Base-by-base conservation (phyloP, 2,113 vertebrate genomes). In the Donacobius atricapilla region DNA sequence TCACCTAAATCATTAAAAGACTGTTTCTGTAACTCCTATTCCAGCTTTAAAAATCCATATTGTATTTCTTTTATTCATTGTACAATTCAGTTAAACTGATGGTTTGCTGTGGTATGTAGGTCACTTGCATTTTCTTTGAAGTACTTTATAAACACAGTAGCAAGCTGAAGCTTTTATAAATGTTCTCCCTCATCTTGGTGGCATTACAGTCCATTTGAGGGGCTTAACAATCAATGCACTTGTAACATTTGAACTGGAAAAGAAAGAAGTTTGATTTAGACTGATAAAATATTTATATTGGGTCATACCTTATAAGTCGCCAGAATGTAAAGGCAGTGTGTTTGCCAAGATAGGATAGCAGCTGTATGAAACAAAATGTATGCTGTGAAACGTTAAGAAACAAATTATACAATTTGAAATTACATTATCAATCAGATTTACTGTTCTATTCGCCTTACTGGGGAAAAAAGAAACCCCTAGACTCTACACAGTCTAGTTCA, bases 381-480 rank as follows among this genome's bases (percentile, higher is more conserved):
- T 35, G 20, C 57, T 73, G 53, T 58, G 48, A 85, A 89, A 72
- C 31, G 78, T 40, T 57, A 37, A 82, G 3, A 50, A 4, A 48
- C 5, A 85, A 54, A 2, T 24, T 12, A 51, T 24, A 57, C 16
- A 39, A 64, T 77, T 78, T 63, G 7, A 81, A 87, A 69, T 44
- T 58, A 47, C 11, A 44, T 42, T 37, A 76, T 73, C 56, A 87
- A 15, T 78, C 57, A 77, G 20, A 92, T 18, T 11, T 76, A 45
- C 13, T 37, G 13, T 42, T 77, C 17, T 9, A 20, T 57, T 65
- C 53, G 15, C 18, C 25, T 31, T 72, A 33, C 2, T 70, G 31
- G 4, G 2, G 8, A 30, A 63, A 35, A 45, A 31, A n/a, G n/a
- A 14, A 27, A 1, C 0, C 0, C 1, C 35, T 7, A 39, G 20